Evolutionary conservation across 2,113 vertebrate genomes (phyloP), one percentile per base, ranked within the genome.

Genomic region (Panthera uncia): DNA sequence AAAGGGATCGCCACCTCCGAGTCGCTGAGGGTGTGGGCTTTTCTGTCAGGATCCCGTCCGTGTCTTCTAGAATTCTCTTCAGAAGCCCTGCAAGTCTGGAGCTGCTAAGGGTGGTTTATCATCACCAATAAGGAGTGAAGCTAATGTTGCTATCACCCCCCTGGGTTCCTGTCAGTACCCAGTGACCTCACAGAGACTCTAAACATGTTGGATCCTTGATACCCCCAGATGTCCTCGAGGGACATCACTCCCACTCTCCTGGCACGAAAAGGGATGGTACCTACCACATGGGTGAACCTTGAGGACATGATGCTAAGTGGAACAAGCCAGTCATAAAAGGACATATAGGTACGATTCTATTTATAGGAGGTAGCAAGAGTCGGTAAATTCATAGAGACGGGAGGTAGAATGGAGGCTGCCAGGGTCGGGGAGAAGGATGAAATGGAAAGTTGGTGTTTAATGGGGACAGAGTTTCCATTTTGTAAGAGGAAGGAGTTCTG

Each of bases 221-320:
- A 45, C 11, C 69, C 41, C 55, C 33, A 14, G 7, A 1, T 16
- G 23, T 13, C 19, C 21, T 45, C 1, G 18, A 61, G 9, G 18
- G 33, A 3, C 13, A 27, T 6, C 2, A 1, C 2, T 1, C 11
- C 12, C 1, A 4, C 13, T 16, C 33, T 80, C 16, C 29, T 69
- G 80, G 65, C 6, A 1, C 36, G 14, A 3, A 78, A 55, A 4
- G 0, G 7, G 23, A 31, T 11, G 8, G 0, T 1, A 3, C 18
- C 5, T 8, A 18, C 36, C 61, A 12, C 16, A 13, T 2, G 38
- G 38, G 6, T 38, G 80, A 29, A 38, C 21, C 33, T 25, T 4
- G 55, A 27, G 31, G 55, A 76, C 10, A 1, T 5, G 71, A 31
- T 10, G 41, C 25, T 31, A 3, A 74, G 11, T 6, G 38, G 63